These are phyloP conservation scores for Sebastes wilsoni DNA, from an alignment of 2,797 vertebrate species.

Conservation along the genomic window DNA sequence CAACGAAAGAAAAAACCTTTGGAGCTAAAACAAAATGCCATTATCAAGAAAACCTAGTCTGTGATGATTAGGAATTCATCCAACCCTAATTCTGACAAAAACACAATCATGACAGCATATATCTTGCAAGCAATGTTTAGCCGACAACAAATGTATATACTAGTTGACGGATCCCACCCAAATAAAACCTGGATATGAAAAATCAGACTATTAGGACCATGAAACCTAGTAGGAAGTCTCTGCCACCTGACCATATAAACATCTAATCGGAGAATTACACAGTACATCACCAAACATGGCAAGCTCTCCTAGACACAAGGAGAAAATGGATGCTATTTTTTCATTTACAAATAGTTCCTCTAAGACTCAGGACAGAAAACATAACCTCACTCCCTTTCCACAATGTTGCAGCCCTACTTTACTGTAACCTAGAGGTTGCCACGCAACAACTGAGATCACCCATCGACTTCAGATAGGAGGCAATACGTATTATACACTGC, in stretches of 20 bases:
- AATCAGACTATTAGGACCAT: not conserved
- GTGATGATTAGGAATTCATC: not conserved
- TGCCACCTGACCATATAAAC: not conserved
- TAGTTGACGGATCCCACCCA: not conserved
- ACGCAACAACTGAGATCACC: not conserved
- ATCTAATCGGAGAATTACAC: not conserved
- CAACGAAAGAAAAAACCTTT: not conserved
- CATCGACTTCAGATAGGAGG: not conserved
- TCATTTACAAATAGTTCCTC: not conserved
- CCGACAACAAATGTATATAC: not conserved
- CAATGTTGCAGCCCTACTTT: not conserved
- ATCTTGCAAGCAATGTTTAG: not conserved
- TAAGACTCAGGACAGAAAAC: not conserved
- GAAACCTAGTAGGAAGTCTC: not conserved
- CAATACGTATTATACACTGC: not conserved
- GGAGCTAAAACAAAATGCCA: not conserved
- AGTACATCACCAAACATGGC: not conserved
- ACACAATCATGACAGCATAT: not conserved
- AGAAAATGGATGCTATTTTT: not conserved
- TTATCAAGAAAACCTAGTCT: not conserved
- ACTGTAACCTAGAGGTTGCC: not conserved
- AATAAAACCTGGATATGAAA: not conserved
- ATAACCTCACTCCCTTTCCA: not conserved
- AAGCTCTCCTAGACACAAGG: not conserved
- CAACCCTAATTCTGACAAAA: not conserved